phyloP scores from a whole-genome alignment of 2,113 vertebrate species.

The Psettodes erumei region DNA sequence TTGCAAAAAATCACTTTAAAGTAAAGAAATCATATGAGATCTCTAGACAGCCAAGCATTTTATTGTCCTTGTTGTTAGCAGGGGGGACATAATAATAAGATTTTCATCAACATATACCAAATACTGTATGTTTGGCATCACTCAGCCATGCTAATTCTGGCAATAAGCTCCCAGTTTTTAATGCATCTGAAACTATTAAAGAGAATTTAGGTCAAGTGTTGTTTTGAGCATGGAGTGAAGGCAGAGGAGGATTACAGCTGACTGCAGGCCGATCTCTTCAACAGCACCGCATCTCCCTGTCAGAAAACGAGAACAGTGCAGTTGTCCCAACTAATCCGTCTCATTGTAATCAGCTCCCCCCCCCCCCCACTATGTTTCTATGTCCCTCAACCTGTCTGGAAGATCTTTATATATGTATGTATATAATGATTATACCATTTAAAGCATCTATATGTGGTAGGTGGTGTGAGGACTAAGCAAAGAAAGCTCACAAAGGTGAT shows the following conservation, averaged over 20 bases:
- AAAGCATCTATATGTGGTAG: neutral
- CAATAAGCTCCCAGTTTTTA: constrained; percentile 21
- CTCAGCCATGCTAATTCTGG: neutral
- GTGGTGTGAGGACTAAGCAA: neutral
- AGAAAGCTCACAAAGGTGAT: neutral
- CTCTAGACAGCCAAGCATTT: neutral
- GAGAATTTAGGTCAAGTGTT: constrained; percentile 54
- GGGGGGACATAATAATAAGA: neutral
- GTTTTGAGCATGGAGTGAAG: constrained; percentile 39
- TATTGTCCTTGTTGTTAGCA: neutral
- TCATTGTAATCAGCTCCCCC: constrained; percentile 36
- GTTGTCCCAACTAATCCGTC: constrained; percentile 41
- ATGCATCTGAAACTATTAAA: constrained; percentile 40
- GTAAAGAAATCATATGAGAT: neutral
- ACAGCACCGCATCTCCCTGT: constrained; percentile 54
- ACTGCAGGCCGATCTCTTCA: constrained; percentile 32
- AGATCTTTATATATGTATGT: neutral
- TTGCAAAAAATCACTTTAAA: neutral
- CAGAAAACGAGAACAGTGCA: constrained; percentile 18
- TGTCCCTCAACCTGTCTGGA: constrained; percentile 13
- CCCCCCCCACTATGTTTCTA: constrained; percentile 6
- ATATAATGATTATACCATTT: neutral
- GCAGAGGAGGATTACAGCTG: constrained; percentile 52
- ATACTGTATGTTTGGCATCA: neutral
- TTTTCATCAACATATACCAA: neutral